Percentiles rank a stretch among this genome's conserved stretches.
These are phyloP conservation scores for Prionailurus bengalensis DNA, from an alignment of 2,113 vertebrate species.

Conservation along the genomic window DNA sequence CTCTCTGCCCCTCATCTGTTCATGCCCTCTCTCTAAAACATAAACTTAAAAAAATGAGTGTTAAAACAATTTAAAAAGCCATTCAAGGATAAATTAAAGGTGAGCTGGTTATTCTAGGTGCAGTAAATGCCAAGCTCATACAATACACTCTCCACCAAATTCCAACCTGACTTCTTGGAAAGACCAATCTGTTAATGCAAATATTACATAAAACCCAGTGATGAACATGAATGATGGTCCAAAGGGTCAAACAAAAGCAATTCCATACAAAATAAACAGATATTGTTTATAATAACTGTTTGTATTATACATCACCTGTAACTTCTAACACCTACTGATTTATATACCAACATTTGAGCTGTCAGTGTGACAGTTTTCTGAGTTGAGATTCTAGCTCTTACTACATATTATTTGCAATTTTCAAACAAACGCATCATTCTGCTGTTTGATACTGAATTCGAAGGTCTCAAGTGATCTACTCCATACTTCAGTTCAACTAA, in stretches of 20 bases:
- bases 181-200: background rate
- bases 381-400: background rate
- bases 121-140: background rate
- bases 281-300: background rate
- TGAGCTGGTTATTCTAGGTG: background rate
- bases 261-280: background rate
- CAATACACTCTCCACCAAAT: background rate
- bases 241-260: conserved; percentile 15
- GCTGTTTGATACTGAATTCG: background rate
- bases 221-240: background rate
- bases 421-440: background rate
- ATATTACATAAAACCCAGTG: background rate
- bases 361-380: background rate
- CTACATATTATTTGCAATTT: background rate
- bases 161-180: background rate
- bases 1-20: too few relatives aligned
- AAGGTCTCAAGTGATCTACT: background rate
- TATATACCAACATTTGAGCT: background rate
- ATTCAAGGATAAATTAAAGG: background rate
- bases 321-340: background rate
- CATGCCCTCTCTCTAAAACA: too few relatives aligned
- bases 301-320: background rate
- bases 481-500: background rate
- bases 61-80: too few relatives aligned
- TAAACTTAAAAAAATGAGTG: too few relatives aligned